Evolutionary conservation across 2,113 vertebrate species (phyloP), one percentile per base, ranked within the genome.

Genomic region (Phaethornis superciliosus): DNA sequence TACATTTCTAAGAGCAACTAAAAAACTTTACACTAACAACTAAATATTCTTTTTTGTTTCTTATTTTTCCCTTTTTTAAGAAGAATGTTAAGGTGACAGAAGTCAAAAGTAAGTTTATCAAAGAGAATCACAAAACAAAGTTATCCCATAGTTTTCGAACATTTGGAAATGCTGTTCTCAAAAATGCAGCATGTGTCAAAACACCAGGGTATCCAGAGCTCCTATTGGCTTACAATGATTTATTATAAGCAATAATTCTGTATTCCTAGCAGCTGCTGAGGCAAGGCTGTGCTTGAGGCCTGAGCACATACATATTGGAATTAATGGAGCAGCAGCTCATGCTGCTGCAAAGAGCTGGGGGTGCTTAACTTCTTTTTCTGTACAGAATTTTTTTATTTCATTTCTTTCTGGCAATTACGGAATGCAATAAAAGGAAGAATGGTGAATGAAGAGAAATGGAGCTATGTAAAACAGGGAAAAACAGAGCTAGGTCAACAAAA

Each of bases 281-380:
- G 68, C 60, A 94, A 62, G 69, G 59, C 56, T 82, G 49, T 85
- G 91, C 92, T 93, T 65, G 86, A 93, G 86, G 89, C 89, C 86
- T 93, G 33, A 80, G 55, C 56, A 77, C 47, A 68, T 62, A 82
- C 79, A 93, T 75, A 77, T 10, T 69, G 77, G 90, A 96, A 94
- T 90, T 96, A 97, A 95, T 78, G 89, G 85, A 96, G 81, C 70
- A 92, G 90, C 42, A 93, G 76, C 33, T 94, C 65, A 55, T 70
- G 69, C 72, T 90, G 92, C 69, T 95, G 69, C 8, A 9, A 97
- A 91, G 83, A 90, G 88, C 88, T 91, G 74, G 51, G 54, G 49
- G 56, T 94, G 54, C 85, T 97, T 95, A 88, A 85, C 88, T 86
- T 90, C 55, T 81, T 96, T 91, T 92, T 60, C 86, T 95, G 81